phyloP scores from a whole-genome alignment of 2,888 invertebrate genomes.

The Cerastis rubricosa region DNA sequence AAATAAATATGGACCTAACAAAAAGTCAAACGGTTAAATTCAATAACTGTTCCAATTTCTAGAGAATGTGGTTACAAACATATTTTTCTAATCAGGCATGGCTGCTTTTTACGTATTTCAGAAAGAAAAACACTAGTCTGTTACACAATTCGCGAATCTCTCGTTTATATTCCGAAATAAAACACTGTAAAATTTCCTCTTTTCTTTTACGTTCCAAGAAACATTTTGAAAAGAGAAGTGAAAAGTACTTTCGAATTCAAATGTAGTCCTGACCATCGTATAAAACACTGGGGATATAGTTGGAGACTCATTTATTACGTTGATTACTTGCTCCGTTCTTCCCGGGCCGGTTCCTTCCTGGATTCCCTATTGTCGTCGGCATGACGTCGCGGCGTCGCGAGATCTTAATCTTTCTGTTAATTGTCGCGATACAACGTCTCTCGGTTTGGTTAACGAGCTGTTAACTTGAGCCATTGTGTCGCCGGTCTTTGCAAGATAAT shows the following conservation, averaged over 20 bases:
- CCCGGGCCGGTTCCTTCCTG: conserved; percentile 59
- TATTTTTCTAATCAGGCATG: conserved; percentile 9
- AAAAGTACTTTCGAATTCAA: conserved; percentile 61
- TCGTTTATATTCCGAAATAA: conserved; percentile 34
- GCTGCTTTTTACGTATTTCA: not conserved
- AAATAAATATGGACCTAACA: conserved; percentile 12
- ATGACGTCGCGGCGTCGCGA: conserved; percentile 73
- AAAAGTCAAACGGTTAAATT: conserved; percentile 1
- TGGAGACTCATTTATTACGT: conserved; percentile 70
- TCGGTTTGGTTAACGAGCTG: conserved; percentile 82
- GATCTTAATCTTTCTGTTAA: conserved; percentile 84
- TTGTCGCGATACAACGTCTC: conserved; percentile 80
- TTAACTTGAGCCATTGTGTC: conserved; percentile 82
- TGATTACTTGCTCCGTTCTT: conserved; percentile 65
- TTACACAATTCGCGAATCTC: conserved; percentile 14
- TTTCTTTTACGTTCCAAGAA: conserved; percentile 37
- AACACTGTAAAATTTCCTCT: conserved; percentile 22
- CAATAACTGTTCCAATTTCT: conserved; percentile 31
- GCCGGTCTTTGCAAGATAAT: conserved; percentile 63
- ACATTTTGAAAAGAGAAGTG: conserved; percentile 48
- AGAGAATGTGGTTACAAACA: not conserved
- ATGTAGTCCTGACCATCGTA: conserved; percentile 51
- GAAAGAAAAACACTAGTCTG: not conserved
- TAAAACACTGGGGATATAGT: conserved; percentile 62
- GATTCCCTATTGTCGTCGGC: conserved; percentile 73